Evolutionary conservation across 2,797 vertebrate species (phyloP), one percentile per base, ranked within the genome.

Genomic region (Argyrosomus regius): DNA sequence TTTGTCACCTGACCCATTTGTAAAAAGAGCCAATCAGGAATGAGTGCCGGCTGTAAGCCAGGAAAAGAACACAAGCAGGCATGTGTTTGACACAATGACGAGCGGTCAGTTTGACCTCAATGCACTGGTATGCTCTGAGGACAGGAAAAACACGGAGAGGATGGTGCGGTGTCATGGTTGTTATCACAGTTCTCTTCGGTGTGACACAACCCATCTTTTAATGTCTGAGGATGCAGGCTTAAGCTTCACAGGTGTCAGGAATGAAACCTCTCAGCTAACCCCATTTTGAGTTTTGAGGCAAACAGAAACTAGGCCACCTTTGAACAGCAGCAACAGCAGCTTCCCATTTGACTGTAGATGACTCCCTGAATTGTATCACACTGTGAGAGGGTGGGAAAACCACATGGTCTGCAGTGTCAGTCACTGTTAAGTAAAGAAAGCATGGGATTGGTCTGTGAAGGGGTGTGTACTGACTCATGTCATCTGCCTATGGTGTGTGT

Each of bases 1-100:
- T 81, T 26, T 80, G 83, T 88, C 91, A 89, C 80, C 48, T 87
- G 91, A 88, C 69, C 64, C 35, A 54, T 90, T 90, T 88, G 88
- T 88, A 87, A 87, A 39, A 71, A 46, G 58, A 82, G 66, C 88
- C 86, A 68, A 88, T 87, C 75, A 83, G 82, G 62, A 62, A 7
- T 6, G 49, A 78, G 77, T 17, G 35, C 45, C 14, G 3, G 68
- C 58, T 60, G 62, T 84, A 81, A 90, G 82, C 84, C 70, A 75
- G 78, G 75, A 84, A 89, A 87, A 72, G 46, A 71, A 84, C 73
- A 80, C 81, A 83, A 66, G 50, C 68, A 54, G 57, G 68, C 46
- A 22, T 80, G 45, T 22, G 70, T 80, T 59, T 78, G 54, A 83
- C 61, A 77, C 73, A 71, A 74, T 50, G 65, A 75, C 16, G 0